Conservation (phyloP, 2,797 vertebrate genomes). For the Emys orbicularis region DNA sequence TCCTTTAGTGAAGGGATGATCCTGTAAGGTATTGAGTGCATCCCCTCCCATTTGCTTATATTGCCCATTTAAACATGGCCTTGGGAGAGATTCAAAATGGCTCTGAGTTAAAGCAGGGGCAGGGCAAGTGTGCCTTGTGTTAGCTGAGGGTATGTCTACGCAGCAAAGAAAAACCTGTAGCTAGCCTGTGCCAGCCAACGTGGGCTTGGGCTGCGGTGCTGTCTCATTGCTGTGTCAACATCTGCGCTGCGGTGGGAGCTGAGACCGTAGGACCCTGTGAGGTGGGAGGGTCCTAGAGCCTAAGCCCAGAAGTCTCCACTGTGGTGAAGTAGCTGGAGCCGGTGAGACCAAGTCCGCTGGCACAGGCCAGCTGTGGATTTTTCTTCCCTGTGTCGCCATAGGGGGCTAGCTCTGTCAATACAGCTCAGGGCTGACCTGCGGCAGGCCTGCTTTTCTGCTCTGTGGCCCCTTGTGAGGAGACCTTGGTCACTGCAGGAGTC, state of each 20-base stretch:
- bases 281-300: not conserved
- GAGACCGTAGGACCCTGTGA: not conserved
- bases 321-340: not conserved
- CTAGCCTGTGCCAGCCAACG: not conserved
- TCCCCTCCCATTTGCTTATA: not conserved
- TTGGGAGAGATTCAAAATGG: not conserved
- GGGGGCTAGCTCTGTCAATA: not conserved
- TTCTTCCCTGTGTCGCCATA: not conserved
- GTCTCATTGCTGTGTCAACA: rapidly evolving
- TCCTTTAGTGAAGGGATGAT: not conserved
- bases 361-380: too few relatives aligned
- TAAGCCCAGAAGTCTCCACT: not conserved
- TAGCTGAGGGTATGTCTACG: not conserved
- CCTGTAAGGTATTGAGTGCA: not conserved
- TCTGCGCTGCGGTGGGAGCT: not conserved
- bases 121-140: not conserved
- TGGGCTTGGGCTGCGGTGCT: not conserved
- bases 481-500: too few relatives aligned
- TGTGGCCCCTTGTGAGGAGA: not conserved
- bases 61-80: not conserved
- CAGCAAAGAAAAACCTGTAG: not conserved
- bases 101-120: not conserved
- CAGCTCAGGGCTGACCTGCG: not conserved
- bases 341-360: too few relatives aligned
- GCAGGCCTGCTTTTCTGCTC: not conserved